Percentiles rank a stretch among this genome's conserved stretches.
phyloP scores from a whole-genome alignment of 1,140 invertebrate species.

The Ostrea denselamellosa region DNA sequence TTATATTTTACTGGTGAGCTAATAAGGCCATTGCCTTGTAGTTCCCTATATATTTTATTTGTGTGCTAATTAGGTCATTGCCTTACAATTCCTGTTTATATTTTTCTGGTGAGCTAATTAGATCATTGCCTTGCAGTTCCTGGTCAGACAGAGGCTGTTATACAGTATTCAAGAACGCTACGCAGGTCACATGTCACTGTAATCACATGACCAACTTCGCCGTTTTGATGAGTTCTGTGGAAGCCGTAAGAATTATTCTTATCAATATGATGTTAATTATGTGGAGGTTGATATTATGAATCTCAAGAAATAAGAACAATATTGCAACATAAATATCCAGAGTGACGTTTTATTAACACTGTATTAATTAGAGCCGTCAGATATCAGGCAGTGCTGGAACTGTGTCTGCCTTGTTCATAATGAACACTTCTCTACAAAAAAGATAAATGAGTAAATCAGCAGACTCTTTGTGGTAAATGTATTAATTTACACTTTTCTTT shows the following conservation, averaged over 20 bases:
- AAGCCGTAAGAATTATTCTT: constrained; percentile 42
- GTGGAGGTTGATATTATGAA: neutral
- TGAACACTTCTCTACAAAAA: neutral
- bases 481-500: constrained; percentile 33
- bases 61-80: neutral
- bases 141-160: constrained; percentile 58
- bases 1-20: neutral
- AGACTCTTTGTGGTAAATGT: neutral
- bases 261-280: neutral
- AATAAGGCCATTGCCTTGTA: constrained; percentile 16
- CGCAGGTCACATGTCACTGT: constrained; percentile 58
- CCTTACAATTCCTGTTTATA: neutral
- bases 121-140: constrained; percentile 12
- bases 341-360: neutral
- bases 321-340: neutral
- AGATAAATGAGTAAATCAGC: neutral
- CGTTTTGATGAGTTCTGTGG: constrained; percentile 62
- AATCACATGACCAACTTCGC: constrained; percentile 70
- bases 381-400: neutral
- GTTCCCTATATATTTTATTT: neutral
- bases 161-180: constrained; percentile 42
- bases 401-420: too few species aligned
- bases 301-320: neutral
- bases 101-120: neutral
- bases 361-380: neutral